A percentile compares a stretch with the other conserved stretches of the same genome.
These are phyloP conservation scores for Strigamia crassipes DNA, from an alignment of 2,888 invertebrate genomes.

Conservation along the genomic window DNA sequence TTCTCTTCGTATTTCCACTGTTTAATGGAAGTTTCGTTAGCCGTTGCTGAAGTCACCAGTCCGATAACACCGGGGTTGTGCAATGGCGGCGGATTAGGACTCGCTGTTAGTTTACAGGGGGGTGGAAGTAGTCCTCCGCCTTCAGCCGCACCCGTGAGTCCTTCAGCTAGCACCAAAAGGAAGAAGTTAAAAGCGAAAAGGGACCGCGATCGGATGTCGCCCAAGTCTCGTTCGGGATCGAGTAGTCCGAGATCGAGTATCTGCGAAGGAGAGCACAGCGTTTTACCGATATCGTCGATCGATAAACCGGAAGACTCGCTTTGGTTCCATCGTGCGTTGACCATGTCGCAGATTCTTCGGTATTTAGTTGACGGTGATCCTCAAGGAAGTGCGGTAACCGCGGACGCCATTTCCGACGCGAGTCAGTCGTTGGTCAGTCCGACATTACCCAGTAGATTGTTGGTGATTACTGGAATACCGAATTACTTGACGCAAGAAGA, in stretches of 20 bases:
- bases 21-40: conserved; percentile 56
- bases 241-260: conserved; percentile 48
- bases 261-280: conserved; percentile 47
- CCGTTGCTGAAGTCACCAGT: conserved; percentile 55
- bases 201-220: conserved; percentile 49
- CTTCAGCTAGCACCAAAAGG: conserved; percentile 55
- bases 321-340: conserved; percentile 57
- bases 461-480: conserved; percentile 57
- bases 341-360: conserved; percentile 57
- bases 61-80: conserved; percentile 21
- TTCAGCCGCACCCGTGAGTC: conserved; percentile 52
- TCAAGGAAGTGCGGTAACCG: conserved; percentile 54
- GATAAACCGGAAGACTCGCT: conserved; percentile 56
- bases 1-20: conserved; percentile 58
- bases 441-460: conserved; percentile 55
- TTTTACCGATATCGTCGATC: conserved; percentile 27
- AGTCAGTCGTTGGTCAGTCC: conserved; percentile 53
- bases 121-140: conserved; percentile 46
- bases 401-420: conserved; percentile 56
- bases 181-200: conserved; percentile 57
- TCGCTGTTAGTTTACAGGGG: conserved; percentile 3
- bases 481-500: conserved; percentile 53
- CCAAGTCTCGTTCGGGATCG: conserved; percentile 48
- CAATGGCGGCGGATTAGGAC: neutral
- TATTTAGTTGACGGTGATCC: conserved; percentile 55